Evolutionary conservation across 1,140 invertebrate species (phyloP), one percentile per base, ranked within the genome.

Genomic region (Temnothorax longispinosus): DNA sequence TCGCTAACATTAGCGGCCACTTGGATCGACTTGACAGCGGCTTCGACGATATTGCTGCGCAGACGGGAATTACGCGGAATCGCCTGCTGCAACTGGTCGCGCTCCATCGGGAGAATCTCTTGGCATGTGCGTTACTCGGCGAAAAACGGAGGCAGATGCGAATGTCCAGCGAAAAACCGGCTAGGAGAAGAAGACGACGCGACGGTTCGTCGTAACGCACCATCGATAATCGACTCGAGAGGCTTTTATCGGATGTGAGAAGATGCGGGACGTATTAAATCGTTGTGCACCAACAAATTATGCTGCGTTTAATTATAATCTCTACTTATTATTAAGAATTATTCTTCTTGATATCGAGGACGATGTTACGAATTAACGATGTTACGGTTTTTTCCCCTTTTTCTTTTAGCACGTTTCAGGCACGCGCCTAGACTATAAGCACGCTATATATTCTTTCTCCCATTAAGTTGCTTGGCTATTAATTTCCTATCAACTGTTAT

Each of bases 1-100:
- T 95, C 27, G 91, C 90, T 7, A 95, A 95, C 67, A 89, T 94
- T 8, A 95, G 94, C 88, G 93, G 86, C 35, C 91, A 89, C 6
- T 50, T 95, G 32, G 93, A 95, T 52, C 92, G 92, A 52, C 77
- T 95, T 44, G 93, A 95, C 62, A 85, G 71, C 4, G 91, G 91
- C 0, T 86, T 95, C 3, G 92, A 95, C 38, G 88, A 88, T 0
- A 93, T 95, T 8, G 87, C 92, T 35, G 69, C 65, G 7, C 91
- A 93, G 35, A 93, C 93, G 13, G 91, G 91, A 87, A 65, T 87
- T 15, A 93, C 92, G 10, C 93, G 91, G 56, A 87, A 62, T 6
- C 90, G 86, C 47, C 71, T 95, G 5, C 80, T 82, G 41, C 92
- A 91, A 50, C 72, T 94, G 78, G 84, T 88, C 4, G 85, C 88